phyloP scores from a whole-genome alignment of 1,140 invertebrate species.

The Temnothorax longispinosus region DNA sequence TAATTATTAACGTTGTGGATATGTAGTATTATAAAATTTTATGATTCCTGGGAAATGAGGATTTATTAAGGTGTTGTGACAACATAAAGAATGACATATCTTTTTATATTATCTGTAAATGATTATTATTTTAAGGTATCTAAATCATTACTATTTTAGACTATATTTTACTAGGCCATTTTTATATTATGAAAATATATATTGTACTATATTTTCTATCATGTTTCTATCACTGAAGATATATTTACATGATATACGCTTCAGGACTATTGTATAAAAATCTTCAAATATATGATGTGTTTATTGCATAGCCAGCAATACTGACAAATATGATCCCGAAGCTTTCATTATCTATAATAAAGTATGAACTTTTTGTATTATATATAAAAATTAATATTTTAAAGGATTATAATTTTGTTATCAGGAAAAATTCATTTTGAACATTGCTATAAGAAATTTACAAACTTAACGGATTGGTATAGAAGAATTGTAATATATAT shows the following conservation, averaged over 20 bases:
- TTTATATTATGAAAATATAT: slow-evolving; percentile 23
- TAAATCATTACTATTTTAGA: neutral
- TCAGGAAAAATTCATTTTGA: neutral
- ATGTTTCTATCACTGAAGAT: neutral
- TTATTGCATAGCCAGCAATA: slow-evolving; percentile 64
- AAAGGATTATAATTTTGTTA: neutral
- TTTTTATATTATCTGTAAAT: neutral
- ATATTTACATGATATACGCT: slow-evolving; percentile 23
- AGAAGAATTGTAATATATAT: neutral
- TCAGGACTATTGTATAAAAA: slow-evolving; percentile 20
- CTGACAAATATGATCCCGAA: slow-evolving; percentile 66
- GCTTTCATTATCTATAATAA: slow-evolving; percentile 69
- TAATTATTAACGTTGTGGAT: neutral
- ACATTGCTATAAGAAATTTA: neutral
- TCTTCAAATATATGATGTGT: slow-evolving; percentile 4
- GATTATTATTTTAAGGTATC: neutral
- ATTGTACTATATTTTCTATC: neutral
- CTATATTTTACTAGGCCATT: neutral
- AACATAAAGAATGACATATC: neutral
- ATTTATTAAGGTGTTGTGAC: neutral
- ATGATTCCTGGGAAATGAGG: neutral
- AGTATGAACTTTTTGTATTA: slow-evolving; percentile 10
- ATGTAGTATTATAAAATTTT: neutral
- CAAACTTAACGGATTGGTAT: neutral
- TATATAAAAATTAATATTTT: neutral